Percentiles rank a stretch among this genome's conserved stretches.
Evolutionary conservation across 2,113 vertebrate species (phyloP).

Genomic region (Anoplopoma fimbria): DNA sequence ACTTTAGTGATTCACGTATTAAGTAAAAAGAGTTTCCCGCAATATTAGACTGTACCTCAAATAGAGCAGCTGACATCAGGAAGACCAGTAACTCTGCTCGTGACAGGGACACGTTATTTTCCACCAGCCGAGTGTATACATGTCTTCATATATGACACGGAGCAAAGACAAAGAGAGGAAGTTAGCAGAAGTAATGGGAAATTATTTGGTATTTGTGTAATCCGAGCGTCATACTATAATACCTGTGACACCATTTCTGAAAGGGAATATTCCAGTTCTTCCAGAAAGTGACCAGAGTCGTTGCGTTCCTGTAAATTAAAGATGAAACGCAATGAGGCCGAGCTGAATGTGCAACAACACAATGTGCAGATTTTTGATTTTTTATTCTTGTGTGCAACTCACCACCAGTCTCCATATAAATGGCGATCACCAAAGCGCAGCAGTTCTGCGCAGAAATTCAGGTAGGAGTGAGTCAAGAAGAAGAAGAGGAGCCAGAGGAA

Average conservation of each 20-base stretch:
- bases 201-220: neutral
- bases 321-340: neutral
- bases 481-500: conserved; percentile 78
- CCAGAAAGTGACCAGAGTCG: conserved; percentile 62
- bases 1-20: neutral
- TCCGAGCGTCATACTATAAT: neutral
- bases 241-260: conserved; percentile 66
- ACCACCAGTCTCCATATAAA: conserved; percentile 69
- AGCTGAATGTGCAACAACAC: neutral
- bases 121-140: conserved; percentile 50
- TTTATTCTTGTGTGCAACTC: conserved; percentile 17
- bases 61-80: conserved; percentile 69
- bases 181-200: neutral
- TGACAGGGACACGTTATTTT: conserved; percentile 40
- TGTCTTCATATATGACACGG: conserved; percentile 48
- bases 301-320: conserved; percentile 62
- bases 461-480: conserved; percentile 72
- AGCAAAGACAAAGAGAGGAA: conserved; percentile 1
- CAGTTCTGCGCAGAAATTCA: conserved; percentile 71
- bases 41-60: conserved; percentile 57
- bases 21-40: neutral
- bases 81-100: conserved; percentile 65
- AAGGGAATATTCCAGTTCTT: conserved; percentile 58
- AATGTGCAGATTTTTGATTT: neutral
- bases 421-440: conserved; percentile 72